A percentile compares a stretch with the other conserved stretches of the same genome.
These are phyloP conservation scores for Lingula anatina DNA, from an alignment of 2,888 invertebrate genomes.

Conservation along the genomic window DNA sequence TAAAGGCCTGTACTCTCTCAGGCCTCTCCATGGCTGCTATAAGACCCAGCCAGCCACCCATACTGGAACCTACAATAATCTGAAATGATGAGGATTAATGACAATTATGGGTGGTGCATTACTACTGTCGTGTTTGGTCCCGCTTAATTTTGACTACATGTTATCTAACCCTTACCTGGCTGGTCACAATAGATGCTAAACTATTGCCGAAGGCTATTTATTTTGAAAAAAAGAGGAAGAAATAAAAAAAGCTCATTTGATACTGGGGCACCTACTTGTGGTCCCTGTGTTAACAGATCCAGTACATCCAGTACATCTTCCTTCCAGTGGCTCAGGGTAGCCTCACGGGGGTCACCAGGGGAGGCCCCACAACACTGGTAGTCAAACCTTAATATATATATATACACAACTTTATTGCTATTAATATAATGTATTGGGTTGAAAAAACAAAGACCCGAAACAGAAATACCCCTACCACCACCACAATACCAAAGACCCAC, in stretches of 20 bases:
- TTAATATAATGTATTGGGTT: too few species aligned
- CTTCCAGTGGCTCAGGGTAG: constrained; percentile 14
- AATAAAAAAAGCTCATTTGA: too few species aligned
- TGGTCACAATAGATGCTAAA: background rate
- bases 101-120: background rate
- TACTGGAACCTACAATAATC: constrained; percentile 18
- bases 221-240: too few species aligned
- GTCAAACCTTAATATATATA: constrained; percentile 13
- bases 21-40: constrained; percentile 9
- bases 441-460: too few species aligned
- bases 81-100: constrained; percentile 1
- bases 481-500: too few species aligned
- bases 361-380: constrained; percentile 16
- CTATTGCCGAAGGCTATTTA: too few species aligned
- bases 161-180: background rate
- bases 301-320: constrained; percentile 11
- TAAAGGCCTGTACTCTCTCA: constrained; percentile 11
- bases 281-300: constrained; percentile 13
- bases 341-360: constrained; percentile 7
- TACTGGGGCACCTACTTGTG: constrained; percentile 11
- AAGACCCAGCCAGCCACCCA: constrained; percentile 14
- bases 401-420: background rate
- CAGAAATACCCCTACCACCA: too few species aligned
- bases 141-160: background rate
- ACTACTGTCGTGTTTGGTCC: background rate